Base-by-base conservation (phyloP, 2,888 invertebrate species). In the Rhaphigaster nebulosa region DNA sequence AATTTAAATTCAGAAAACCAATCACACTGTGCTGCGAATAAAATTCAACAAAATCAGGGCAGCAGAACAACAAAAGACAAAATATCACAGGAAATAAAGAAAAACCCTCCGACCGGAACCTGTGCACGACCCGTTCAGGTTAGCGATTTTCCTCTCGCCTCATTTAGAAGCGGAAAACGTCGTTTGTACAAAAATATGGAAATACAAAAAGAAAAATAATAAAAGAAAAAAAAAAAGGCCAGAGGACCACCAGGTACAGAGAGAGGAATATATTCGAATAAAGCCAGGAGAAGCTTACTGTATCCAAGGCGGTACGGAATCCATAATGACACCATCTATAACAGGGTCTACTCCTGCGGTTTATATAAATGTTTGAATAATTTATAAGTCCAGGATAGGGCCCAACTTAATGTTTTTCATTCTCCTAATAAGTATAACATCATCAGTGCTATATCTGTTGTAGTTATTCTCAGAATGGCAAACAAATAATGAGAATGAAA, bases 161-260 rank as follows among this genome's bases (percentile, higher is more conserved):
- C 70, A 38, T 76, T 76, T 76, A 76, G 38, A 38, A 76, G 23
- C 34, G 38, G 70, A 76, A 76, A 76, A 23, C 6, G 70, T 65
- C 34, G 29, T 76, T 76, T 76, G 29, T 38, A 38, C 70, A 76
- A 76, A 76, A 76, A 76, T 15, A 76, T 76, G 38, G 70, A 76
- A 38, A 76, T 76, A 76, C 0, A 34, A 20, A 70, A 70, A 29
- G 5, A 34, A 34, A 34, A 15, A 12, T 8, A n/a, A 56, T 26
- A 60, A n/a, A 60, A n/a, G n/a, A 29, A n/a, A 15, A 23, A 12
- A n/a, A 0, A 60, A 10, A 60, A 18, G 10, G 12, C 10, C 15
- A 29, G 29, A 15, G 70, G 10, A 20, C 15, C 1, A 1, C 8
- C 3, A 65, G 65, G 18, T 2, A 34, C 1, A 34, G 18, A 65